Conservation (phyloP, 2,888 invertebrate genomes). For the Axea sp. region DNA sequence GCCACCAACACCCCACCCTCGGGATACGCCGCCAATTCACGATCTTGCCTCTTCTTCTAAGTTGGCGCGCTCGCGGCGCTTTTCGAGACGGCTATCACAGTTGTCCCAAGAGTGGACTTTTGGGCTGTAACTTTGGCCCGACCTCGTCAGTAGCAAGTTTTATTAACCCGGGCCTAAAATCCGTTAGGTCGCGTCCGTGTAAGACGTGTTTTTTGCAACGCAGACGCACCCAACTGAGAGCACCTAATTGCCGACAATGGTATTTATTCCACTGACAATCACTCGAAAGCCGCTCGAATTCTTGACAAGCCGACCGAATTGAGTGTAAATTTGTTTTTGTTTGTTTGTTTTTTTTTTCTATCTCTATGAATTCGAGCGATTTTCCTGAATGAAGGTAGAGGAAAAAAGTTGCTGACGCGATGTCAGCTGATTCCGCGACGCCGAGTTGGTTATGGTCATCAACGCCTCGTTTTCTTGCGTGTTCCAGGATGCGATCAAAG, state of each 20-base stretch:
- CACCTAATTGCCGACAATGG: constrained; percentile 24
- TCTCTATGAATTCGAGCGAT: constrained; percentile 1
- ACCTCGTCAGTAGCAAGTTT: constrained; percentile 19
- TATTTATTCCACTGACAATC: constrained; percentile 20
- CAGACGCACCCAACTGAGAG: constrained; percentile 4
- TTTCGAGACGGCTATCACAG: constrained; percentile 48
- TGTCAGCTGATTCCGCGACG: constrained; percentile 26
- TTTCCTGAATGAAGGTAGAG: too few relatives aligned
- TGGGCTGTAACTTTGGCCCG: constrained; percentile 37
- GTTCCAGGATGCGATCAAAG: constrained; percentile 77
- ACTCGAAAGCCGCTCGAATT: constrained; percentile 14
- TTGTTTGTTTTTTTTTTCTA: too few relatives aligned
- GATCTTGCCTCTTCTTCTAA: constrained; percentile 21
- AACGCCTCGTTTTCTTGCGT: constrained; percentile 22
- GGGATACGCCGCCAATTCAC: too few relatives aligned
- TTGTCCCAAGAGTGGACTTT: constrained; percentile 35
- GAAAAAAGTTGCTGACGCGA: not conserved
- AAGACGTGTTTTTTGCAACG: too few relatives aligned
- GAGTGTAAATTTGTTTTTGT: too few relatives aligned
- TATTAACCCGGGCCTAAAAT: constrained; percentile 33
- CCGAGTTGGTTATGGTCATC: not conserved
- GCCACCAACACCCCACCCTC: too few relatives aligned
- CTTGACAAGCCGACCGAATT: not conserved
- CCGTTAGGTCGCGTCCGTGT: constrained; percentile 24
- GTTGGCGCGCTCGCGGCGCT: constrained; percentile 45